Evolutionary conservation across 1,140 invertebrate genomes (phyloP).

Genomic region (Caenorhabditis inopinata): DNA sequence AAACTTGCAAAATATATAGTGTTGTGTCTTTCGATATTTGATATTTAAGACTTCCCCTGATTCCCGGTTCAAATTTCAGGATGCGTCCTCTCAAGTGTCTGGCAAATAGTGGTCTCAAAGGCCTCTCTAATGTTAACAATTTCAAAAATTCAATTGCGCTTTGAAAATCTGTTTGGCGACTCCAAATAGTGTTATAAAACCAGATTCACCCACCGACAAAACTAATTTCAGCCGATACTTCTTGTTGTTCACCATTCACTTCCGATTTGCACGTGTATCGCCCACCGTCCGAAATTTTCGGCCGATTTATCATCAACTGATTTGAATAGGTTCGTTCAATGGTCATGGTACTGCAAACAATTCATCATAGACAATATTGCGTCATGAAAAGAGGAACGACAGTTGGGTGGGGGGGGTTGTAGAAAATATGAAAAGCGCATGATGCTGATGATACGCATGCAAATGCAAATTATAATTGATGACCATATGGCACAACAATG

Average conservation of each 20-base stretch:
- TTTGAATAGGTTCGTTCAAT: constrained; percentile 40
- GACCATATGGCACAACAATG: background rate
- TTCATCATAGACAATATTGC: constrained; percentile 9
- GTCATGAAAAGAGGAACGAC: background rate
- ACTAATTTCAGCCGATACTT: constrained; percentile 6
- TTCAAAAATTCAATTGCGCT: too few relatives aligned
- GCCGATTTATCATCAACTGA: constrained; percentile 45
- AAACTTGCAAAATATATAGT: too few relatives aligned
- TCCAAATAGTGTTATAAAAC: too few relatives aligned
- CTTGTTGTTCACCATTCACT: background rate
- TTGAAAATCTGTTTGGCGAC: too few relatives aligned
- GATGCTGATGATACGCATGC: background rate
- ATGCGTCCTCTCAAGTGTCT: background rate
- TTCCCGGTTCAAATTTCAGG: background rate
- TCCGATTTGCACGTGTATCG: constrained; percentile 6
- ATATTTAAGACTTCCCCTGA: too few relatives aligned
- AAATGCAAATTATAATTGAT: constrained; percentile 7
- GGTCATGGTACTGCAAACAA: constrained; percentile 43
- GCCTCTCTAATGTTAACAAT: too few relatives aligned
- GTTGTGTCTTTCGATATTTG: too few relatives aligned
- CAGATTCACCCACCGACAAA: background rate
- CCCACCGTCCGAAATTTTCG: constrained; percentile 35
- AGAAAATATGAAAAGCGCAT: too few relatives aligned
- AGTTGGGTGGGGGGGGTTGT: background rate
- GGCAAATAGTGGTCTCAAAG: background rate